Conservation (phyloP, 2,797 vertebrate species). For the Coluber constrictor region DNA sequence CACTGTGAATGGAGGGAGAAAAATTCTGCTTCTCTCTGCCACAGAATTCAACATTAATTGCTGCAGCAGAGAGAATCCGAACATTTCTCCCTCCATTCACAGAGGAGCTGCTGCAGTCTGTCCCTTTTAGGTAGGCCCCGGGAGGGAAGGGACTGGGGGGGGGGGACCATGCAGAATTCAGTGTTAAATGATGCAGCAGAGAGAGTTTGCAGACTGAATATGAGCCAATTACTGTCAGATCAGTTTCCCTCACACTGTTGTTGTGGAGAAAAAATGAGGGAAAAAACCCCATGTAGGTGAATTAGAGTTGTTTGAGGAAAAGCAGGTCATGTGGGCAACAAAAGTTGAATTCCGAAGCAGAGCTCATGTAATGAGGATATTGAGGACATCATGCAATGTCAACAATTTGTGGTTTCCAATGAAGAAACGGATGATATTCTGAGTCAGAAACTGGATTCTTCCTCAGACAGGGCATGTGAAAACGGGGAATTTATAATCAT, state of each 20-base stretch:
- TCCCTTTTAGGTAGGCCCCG: too few species aligned
- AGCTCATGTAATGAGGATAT: neutral
- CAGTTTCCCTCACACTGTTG: neutral
- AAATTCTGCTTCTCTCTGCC: too few species aligned
- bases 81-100: too few species aligned
- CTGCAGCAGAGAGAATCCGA: too few species aligned
- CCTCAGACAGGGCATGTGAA: neutral
- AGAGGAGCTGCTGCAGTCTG: too few species aligned
- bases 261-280: neutral
- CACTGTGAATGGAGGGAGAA: too few species aligned
- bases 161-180: too few species aligned
- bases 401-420: neutral
- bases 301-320: neutral
- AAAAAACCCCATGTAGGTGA: neutral
- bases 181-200: too few species aligned
- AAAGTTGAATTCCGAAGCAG: neutral
- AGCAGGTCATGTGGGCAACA: neutral
- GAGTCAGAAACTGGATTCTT: neutral
- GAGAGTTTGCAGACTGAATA: neutral
- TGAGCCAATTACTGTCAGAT: neutral
- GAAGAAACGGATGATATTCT: neutral
- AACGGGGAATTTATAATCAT: neutral
- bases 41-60: too few species aligned
- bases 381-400: neutral
- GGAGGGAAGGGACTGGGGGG: too few species aligned